phyloP scores from a whole-genome alignment of 2,113 vertebrate species.

The Carettochelys insculpta region DNA sequence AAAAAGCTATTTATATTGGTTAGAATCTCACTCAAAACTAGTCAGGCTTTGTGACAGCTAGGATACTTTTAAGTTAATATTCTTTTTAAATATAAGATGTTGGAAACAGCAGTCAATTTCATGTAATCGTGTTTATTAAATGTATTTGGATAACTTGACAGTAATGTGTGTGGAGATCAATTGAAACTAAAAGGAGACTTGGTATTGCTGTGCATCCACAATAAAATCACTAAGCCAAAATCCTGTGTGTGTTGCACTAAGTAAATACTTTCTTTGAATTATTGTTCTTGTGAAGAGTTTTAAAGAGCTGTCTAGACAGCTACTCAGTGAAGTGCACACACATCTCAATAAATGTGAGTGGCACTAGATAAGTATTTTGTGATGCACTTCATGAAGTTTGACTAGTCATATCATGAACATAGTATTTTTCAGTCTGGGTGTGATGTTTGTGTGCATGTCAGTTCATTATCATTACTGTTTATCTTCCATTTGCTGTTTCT shows the following conservation, averaged over 20 bases:
- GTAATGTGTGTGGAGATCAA: slow-evolving; percentile 35
- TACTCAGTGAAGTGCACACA: background rate
- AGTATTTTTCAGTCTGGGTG: slow-evolving; percentile 19
- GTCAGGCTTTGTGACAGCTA: slow-evolving; percentile 51
- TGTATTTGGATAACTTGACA: background rate
- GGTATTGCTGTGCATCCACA: background rate
- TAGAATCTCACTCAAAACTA: slow-evolving; percentile 46
- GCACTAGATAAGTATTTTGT: background rate
- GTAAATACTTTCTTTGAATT: background rate
- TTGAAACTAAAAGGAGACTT: background rate
- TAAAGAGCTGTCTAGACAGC: slow-evolving; percentile 3
- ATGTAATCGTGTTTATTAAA: background rate
- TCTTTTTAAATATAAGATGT: slow-evolving; percentile 1
- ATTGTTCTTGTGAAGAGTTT: slow-evolving; percentile 4
- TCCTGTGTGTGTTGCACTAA: background rate
- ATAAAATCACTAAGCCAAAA: background rate
- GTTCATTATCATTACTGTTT: slow-evolving; percentile 18
- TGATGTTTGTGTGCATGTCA: slow-evolving; percentile 74
- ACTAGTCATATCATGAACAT: slow-evolving; percentile 27
- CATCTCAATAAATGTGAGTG: background rate
- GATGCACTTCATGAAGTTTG: slow-evolving; percentile 21
- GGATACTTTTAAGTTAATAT: slow-evolving; percentile 17
- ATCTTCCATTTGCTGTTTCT: slow-evolving; percentile 40
- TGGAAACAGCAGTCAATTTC: slow-evolving; percentile 17
- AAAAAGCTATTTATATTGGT: slow-evolving; percentile 28